These are phyloP conservation scores for Perithous albicinctus DNA, from an alignment of 2,888 invertebrate genomes.

Conservation along the genomic window DNA sequence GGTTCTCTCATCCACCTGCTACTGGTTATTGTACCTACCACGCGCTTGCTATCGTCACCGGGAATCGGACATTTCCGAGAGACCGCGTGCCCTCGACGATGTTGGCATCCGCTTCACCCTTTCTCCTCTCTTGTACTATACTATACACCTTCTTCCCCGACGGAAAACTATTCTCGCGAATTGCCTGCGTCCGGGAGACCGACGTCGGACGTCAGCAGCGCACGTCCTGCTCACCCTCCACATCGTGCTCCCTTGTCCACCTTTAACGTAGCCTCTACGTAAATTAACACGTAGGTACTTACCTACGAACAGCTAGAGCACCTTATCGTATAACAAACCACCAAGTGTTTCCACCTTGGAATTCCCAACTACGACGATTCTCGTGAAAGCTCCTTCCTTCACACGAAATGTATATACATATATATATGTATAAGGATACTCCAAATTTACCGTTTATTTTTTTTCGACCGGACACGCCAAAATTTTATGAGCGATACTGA, in stretches of 20 bases:
- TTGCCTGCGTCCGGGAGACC: conserved; percentile 42
- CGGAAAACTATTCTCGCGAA: conserved; percentile 51
- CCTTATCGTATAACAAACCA: not conserved
- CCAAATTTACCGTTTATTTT: too few species aligned
- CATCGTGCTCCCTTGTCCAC: conserved; percentile 23
- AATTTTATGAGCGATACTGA: too few species aligned
- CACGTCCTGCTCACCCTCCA: conserved; percentile 8
- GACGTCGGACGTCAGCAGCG: conserved; percentile 45
- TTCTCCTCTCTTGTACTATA: not conserved
- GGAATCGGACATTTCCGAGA: conserved; percentile 46
- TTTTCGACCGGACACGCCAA: too few species aligned
- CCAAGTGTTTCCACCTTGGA: not conserved
- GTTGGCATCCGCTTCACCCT: conserved; percentile 10
- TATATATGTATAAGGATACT: not conserved
- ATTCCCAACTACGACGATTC: conserved; percentile 3
- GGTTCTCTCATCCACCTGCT: conserved; percentile 32
- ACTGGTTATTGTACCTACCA: conserved; percentile 2
- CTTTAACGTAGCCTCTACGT: conserved; percentile 34
- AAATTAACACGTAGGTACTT: conserved; percentile 50
- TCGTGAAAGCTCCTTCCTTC: not conserved
- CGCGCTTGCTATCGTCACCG: conserved; percentile 37
- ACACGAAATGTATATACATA: not conserved
- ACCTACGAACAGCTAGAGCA: not conserved
- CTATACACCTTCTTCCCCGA: conserved; percentile 19
- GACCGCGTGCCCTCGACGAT: conserved; percentile 20